These are phyloP conservation scores for Pollicipes pollicipes DNA, from an alignment of 1,140 invertebrate species.

Conservation along the genomic window DNA sequence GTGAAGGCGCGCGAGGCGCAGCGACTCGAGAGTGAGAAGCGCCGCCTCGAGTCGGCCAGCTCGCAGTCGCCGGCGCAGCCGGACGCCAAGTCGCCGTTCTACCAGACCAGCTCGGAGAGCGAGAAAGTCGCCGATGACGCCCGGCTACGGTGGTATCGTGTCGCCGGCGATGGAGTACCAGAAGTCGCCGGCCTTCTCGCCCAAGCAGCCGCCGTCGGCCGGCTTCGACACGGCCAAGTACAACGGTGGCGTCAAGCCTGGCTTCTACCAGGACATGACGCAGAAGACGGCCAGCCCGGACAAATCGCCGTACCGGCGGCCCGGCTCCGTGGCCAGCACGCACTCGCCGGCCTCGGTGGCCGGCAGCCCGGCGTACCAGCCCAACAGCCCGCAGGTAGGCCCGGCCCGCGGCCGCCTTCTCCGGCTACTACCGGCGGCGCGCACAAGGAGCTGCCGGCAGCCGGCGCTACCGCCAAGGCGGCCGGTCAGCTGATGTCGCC, in stretches of 20 bases:
- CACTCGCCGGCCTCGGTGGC: background rate
- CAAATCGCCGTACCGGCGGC: background rate
- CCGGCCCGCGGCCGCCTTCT: slow-evolving; percentile 5
- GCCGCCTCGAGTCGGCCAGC: background rate
- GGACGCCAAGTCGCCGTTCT: background rate
- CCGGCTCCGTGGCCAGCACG: background rate
- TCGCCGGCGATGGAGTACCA: background rate
- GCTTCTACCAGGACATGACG: slow-evolving; percentile 51
- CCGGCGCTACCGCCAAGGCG: background rate
- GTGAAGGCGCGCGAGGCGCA: slow-evolving; percentile 1
- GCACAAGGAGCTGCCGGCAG: background rate
- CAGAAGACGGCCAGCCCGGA: slow-evolving; percentile 14
- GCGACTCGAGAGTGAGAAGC: slow-evolving; percentile 1
- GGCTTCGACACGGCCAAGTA: slow-evolving; percentile 15
- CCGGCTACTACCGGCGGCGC: background rate
- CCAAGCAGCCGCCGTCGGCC: background rate
- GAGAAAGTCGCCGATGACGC: slow-evolving; percentile 34
- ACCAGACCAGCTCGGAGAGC: slow-evolving; percentile 1
- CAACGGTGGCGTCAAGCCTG: slow-evolving; percentile 50
- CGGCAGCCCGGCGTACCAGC: slow-evolving; percentile 32
- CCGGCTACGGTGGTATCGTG: slow-evolving; percentile 24
- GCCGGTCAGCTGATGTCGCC: background rate
- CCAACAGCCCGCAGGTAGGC: slow-evolving; percentile 50
- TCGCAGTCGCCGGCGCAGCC: background rate
- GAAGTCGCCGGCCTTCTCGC: background rate